phyloP scores from a whole-genome alignment of 2,113 vertebrate genomes.

The Orthonyx spaldingii region DNA sequence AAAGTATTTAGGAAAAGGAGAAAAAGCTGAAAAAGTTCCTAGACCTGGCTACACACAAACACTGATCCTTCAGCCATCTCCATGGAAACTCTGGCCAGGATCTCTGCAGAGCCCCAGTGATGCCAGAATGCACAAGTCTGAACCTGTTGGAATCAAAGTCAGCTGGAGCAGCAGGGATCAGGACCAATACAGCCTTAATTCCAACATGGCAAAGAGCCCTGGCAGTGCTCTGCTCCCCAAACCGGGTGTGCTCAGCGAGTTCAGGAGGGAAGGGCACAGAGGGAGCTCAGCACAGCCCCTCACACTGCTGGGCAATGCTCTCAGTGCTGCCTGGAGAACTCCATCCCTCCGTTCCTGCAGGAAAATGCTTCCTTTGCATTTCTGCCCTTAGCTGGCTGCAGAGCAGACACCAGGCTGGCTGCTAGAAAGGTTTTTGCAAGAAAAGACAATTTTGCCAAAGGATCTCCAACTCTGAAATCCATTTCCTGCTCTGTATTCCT shows the following conservation, averaged over 20 bases:
- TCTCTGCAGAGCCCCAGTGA: background rate
- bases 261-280: background rate
- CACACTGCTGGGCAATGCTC: background rate
- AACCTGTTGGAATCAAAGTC: background rate
- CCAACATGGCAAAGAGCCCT: background rate
- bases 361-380: background rate
- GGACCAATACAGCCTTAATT: background rate
- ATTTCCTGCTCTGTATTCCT: background rate
- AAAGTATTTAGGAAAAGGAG: background rate
- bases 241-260: fast-evolving
- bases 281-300: background rate
- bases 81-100: background rate
- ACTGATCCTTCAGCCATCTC: background rate
- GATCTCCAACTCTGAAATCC: background rate
- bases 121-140: background rate
- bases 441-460: background rate
- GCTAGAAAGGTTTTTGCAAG: background rate
- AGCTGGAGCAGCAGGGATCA: background rate
- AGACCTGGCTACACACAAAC: background rate
- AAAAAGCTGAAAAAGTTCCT: background rate
- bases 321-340: background rate
- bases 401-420: background rate
- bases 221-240: background rate
- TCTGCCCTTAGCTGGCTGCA: background rate
- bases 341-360: background rate